A percentile compares a stretch with the other conserved stretches of the same genome.
Conservation (phyloP, 2,113 vertebrate genomes). For the Hemiscyllium ocellatum region DNA sequence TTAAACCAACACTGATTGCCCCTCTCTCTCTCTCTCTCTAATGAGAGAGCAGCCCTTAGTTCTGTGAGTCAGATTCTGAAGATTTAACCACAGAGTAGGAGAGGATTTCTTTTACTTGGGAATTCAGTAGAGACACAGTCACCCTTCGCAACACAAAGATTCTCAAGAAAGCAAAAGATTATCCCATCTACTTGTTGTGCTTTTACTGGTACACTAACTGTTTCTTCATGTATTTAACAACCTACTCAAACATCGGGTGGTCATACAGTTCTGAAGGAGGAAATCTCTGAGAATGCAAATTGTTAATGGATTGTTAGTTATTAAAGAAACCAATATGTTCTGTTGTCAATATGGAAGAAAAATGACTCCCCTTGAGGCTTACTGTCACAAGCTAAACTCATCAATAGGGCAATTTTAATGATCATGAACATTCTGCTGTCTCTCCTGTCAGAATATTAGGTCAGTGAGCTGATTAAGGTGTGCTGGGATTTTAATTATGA, state of each 20-base stretch:
- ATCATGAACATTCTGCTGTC: not conserved
- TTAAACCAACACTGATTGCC: no score
- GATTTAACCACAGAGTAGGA: not conserved
- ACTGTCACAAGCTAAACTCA: conserved; percentile 7
- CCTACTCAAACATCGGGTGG: not conserved
- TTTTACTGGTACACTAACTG: not conserved
- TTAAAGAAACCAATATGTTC: not conserved
- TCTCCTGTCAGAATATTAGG: not conserved
- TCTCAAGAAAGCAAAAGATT: not conserved
- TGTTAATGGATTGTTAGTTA: not conserved
- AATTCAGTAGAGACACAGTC: not conserved
- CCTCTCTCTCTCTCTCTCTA: no score
- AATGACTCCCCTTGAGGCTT: not conserved
- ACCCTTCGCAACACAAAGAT: not conserved
- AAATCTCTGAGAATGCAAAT: not conserved
- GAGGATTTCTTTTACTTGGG: not conserved
- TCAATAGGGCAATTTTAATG: not conserved
- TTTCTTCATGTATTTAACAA: not conserved
- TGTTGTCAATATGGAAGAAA: not conserved
- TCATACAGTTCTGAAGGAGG: not conserved
- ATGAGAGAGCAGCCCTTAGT: not conserved
- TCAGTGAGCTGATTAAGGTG: not conserved
- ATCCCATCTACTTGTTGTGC: not conserved
- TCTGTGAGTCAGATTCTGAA: not conserved
- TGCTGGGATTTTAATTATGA: conserved; percentile 12